Percentiles rank a stretch among this genome's conserved stretches.
These are phyloP conservation scores for Pongo abelii DNA, from an alignment of 2,113 vertebrate genomes.

Conservation along the genomic window DNA sequence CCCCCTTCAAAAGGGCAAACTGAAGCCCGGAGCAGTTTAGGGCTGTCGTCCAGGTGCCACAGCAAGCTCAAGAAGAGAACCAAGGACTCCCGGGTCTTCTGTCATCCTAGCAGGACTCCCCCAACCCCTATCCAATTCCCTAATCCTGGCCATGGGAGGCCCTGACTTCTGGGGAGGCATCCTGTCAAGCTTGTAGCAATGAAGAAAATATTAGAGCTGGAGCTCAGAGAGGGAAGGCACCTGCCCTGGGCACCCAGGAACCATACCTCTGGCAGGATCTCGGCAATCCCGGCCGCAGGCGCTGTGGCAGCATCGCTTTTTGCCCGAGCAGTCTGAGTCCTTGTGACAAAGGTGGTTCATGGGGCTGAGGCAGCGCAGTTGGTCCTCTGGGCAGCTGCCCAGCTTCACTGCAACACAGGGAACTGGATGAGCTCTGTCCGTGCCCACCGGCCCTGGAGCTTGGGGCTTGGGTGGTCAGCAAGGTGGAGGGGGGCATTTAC, in stretches of 20 bases:
- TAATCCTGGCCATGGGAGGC: background rate
- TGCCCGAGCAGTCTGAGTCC: slow-evolving; percentile 18
- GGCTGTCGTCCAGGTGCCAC: background rate
- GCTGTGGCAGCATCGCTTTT: background rate
- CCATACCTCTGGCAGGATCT: slow-evolving; percentile 44
- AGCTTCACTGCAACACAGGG: slow-evolving; percentile 62
- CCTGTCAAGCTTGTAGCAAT: background rate
- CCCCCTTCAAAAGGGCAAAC: background rate
- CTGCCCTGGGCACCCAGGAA: rapidly evolving
- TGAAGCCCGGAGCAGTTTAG: background rate
- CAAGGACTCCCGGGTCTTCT: background rate
- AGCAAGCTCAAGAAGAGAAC: background rate
- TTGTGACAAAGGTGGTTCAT: slow-evolving; percentile 46
- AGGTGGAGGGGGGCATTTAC: background rate
- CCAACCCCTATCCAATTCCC: background rate
- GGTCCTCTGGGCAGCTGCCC: slow-evolving; percentile 61
- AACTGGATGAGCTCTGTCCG: background rate
- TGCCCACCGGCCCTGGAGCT: background rate
- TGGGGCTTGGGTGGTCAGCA: background rate
- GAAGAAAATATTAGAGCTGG: background rate
- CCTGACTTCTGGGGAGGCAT: background rate
- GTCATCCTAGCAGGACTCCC: background rate
- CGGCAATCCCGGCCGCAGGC: slow-evolving; percentile 76
- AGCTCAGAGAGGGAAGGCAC: background rate
- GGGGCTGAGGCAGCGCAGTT: slow-evolving; percentile 35